Conservation (phyloP, 2,888 invertebrate genomes). For the Merodon equestris region DNA sequence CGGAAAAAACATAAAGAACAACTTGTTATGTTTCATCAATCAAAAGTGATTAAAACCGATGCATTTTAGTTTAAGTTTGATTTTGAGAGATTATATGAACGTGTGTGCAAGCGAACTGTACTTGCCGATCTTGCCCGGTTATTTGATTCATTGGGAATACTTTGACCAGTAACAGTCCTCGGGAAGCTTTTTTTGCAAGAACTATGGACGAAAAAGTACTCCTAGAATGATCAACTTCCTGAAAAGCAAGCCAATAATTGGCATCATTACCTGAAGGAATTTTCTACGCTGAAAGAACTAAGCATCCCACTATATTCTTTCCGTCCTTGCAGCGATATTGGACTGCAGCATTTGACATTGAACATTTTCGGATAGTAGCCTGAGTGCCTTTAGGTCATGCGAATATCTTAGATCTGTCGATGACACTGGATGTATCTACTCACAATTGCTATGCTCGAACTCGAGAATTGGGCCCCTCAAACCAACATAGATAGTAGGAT, state of each 20-base stretch:
- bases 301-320: not conserved
- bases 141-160: constrained; percentile 3
- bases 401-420: too few relatives aligned
- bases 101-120: constrained; percentile 15
- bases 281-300: not conserved
- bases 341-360: constrained; percentile 18
- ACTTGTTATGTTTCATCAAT: constrained; percentile 2
- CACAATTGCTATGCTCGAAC: too few relatives aligned
- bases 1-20: constrained; percentile 13
- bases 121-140: constrained; percentile 3
- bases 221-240: constrained; percentile 2
- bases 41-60: constrained; percentile 3
- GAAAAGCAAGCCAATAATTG: constrained; percentile 5
- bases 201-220: constrained; percentile 16
- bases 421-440: too few relatives aligned
- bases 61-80: constrained; percentile 1
- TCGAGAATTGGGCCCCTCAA: too few relatives aligned
- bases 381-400: too few relatives aligned
- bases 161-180: constrained; percentile 6
- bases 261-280: constrained; percentile 7
- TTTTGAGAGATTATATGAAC: not conserved
- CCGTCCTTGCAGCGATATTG: constrained; percentile 7
- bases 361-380: too few relatives aligned
- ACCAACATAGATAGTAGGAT: too few relatives aligned
- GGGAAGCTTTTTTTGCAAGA: constrained; percentile 12